Conservation (phyloP, 2,113 vertebrate genomes). For the Circaetus gallicus region DNA sequence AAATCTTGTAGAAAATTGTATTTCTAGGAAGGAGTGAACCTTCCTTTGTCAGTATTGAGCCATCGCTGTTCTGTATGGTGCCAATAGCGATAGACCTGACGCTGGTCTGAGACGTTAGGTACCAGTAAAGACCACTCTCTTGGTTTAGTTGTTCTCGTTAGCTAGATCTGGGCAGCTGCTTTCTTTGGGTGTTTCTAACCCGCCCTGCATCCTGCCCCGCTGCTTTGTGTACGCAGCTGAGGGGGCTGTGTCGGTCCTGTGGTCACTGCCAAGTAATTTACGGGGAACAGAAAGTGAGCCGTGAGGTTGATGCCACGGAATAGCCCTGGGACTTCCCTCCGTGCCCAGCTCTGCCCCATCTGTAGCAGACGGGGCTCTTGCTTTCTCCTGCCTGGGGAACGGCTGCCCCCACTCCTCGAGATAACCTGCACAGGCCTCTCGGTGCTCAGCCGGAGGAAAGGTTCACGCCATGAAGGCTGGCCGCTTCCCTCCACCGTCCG, state of each 20-base stretch:
- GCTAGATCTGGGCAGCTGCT: not conserved
- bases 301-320: no score
- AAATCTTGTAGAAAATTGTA: not conserved
- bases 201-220: not conserved
- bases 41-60: not conserved
- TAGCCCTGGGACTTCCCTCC: not conserved
- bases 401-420: fast-evolving
- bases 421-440: fast-evolving
- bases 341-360: not conserved
- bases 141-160: not conserved
- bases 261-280: not conserved
- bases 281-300: fast-evolving
- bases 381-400: not conserved
- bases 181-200: not conserved
- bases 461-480: not conserved
- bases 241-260: no score
- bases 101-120: not conserved
- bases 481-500: fast-evolving
- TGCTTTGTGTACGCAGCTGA: not conserved
- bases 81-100: fast-evolving
- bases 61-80: not conserved
- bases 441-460: not conserved
- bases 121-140: not conserved
- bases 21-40: not conserved
- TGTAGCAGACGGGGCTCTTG: not conserved